phyloP scores from a whole-genome alignment of 2,113 vertebrate genomes.

The Fregata magnificens region DNA sequence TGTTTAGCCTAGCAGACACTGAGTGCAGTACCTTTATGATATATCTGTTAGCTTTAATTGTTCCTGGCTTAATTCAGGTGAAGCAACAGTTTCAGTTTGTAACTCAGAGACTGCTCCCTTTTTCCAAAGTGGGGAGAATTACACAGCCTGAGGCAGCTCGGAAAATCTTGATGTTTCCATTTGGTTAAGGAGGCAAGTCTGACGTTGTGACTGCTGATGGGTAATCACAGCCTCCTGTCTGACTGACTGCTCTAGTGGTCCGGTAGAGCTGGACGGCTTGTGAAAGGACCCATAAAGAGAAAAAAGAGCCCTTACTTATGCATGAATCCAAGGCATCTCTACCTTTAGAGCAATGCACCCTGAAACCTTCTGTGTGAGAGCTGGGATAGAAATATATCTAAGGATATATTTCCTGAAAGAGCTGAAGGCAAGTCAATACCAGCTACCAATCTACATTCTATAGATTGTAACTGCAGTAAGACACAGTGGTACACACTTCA shows the following conservation, averaged over 20 bases:
- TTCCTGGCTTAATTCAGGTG: not conserved
- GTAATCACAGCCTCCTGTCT: not conserved
- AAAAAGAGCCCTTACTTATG: not conserved
- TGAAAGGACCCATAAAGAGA: not conserved
- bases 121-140: not conserved
- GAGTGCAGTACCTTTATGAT: not conserved
- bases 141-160: not conserved
- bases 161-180: not conserved
- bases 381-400: not conserved
- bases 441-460: accelerated
- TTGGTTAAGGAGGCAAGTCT: not conserved
- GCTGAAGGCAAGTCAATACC: not conserved
- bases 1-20: not conserved
- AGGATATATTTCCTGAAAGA: not conserved
- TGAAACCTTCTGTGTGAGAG: not conserved
- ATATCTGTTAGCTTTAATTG: not conserved
- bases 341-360: not conserved
- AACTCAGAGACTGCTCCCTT: not conserved
- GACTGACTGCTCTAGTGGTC: not conserved
- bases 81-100: not conserved
- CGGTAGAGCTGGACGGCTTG: not conserved
- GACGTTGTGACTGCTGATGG: not conserved
- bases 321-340: no score
- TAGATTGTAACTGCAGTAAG: not conserved
- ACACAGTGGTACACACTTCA: accelerated